These are phyloP conservation scores for Bugulina stolonifera DNA, from an alignment of 2,888 invertebrate genomes.

Conservation along the genomic window DNA sequence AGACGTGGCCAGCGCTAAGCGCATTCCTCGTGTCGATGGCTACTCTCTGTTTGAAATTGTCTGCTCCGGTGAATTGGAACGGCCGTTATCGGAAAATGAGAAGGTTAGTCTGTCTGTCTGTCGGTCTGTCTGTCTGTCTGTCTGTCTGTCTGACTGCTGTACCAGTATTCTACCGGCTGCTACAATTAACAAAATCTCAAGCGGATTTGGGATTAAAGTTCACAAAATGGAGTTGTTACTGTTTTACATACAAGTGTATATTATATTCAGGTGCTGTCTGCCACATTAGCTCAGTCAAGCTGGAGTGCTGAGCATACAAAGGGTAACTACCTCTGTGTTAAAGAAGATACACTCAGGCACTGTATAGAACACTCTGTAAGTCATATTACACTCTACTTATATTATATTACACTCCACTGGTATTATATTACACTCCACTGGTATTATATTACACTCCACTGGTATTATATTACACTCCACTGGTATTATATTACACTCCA, in stretches of 20 bases:
- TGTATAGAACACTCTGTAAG: not conserved
- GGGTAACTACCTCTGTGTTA: constrained; percentile 70
- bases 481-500: not conserved
- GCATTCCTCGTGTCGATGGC: constrained; percentile 1
- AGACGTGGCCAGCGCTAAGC: constrained; percentile 26
- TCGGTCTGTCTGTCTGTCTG: no score
- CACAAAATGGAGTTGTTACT: no score
- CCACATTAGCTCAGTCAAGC: constrained; percentile 40
- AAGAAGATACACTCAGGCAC: constrained; percentile 36
- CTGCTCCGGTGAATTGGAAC: not conserved
- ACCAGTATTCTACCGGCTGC: no score
- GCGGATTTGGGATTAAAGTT: no score
- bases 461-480: not conserved
- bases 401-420: not conserved
- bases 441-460: not conserved
- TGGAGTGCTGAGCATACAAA: constrained; percentile 82
- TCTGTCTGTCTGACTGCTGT: no score
- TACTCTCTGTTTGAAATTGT: constrained; percentile 8
- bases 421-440: not conserved
- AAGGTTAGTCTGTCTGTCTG: no score
- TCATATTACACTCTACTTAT: not conserved
- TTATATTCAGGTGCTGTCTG: not conserved
- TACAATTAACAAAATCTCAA: no score
- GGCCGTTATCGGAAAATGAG: constrained; percentile 28
- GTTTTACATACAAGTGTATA: no score